Percentiles rank a stretch among this genome's conserved stretches.
Conservation (phyloP, 1,140 invertebrate species). For the Sitobion miscanthi region DNA sequence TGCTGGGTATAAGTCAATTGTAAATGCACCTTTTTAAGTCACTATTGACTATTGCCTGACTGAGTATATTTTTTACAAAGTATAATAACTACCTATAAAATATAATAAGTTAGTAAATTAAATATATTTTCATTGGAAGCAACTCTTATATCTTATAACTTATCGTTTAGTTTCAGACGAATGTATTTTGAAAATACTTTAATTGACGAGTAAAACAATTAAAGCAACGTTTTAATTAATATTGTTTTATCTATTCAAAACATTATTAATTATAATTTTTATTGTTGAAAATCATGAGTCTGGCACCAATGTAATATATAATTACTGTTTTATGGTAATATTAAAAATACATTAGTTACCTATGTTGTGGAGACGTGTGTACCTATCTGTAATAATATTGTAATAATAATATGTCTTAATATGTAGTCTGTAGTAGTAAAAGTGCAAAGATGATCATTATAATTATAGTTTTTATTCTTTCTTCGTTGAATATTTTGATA, state of each 20-base stretch:
- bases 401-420: too few relatives aligned
- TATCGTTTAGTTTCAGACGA: not conserved
- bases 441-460: not conserved
- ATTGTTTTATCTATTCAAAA: too few relatives aligned
- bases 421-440: too few relatives aligned
- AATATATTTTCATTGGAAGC: too few relatives aligned
- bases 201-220: too few relatives aligned
- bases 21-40: too few relatives aligned
- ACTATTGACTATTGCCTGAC: too few relatives aligned
- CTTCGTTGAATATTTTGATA: not conserved
- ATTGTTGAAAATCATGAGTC: not conserved
- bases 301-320: not conserved
- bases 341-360: not conserved
- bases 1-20: too few relatives aligned
- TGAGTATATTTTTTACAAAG: not conserved
- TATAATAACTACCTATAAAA: not conserved
- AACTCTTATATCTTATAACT: not conserved
- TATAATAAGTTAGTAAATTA: too few relatives aligned
- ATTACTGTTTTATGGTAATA: not conserved
- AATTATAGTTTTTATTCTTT: not conserved
- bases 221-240: too few relatives aligned
- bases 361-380: not conserved
- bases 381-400: not conserved
- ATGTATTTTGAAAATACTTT: too few relatives aligned
- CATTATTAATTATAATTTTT: not conserved